Percentiles rank a stretch among this genome's conserved stretches.
Conservation (phyloP, 35 echinoderm and acorn worm species). For the Acanthaster planci region DNA sequence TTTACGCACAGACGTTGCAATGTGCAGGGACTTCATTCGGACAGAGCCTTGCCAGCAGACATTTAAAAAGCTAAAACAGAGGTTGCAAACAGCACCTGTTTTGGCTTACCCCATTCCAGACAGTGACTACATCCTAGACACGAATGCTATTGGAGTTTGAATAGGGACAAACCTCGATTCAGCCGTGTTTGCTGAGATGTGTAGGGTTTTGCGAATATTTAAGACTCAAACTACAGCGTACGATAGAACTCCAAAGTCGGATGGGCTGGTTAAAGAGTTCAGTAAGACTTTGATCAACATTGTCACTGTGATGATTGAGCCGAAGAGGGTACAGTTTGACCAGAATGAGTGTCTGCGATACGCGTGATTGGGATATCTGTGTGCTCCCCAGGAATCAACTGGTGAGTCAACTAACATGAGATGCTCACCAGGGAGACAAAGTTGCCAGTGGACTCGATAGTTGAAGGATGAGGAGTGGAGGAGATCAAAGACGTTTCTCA, state of each 20-base stretch:
- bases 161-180: constrained; percentile 40
- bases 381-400: constrained; percentile 49
- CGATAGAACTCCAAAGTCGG: constrained; percentile 14
- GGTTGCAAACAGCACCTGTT: constrained; percentile 45
- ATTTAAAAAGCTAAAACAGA: constrained; percentile 44
- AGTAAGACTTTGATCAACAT: constrained; percentile 41
- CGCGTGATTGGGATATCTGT: too few relatives aligned
- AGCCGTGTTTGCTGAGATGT: constrained; percentile 14
- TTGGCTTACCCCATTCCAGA: constrained; percentile 48
- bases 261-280: constrained; percentile 14
- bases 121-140: constrained; percentile 67
- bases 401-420: constrained; percentile 47
- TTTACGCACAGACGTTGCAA: too few relatives aligned
- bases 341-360: constrained; percentile 34
- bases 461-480: neutral
- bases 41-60: constrained; percentile 34
- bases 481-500: neutral
- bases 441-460: neutral
- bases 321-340: constrained; percentile 7
- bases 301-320: neutral
- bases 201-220: neutral
- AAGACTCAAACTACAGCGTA: neutral
- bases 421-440: constrained; percentile 40
- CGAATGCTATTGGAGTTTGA: constrained; percentile 55
- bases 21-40: constrained; percentile 39